Evolutionary conservation across 1,140 invertebrate genomes (phyloP), one percentile per base, ranked within the genome.

Genomic region (Papilio helenus): DNA sequence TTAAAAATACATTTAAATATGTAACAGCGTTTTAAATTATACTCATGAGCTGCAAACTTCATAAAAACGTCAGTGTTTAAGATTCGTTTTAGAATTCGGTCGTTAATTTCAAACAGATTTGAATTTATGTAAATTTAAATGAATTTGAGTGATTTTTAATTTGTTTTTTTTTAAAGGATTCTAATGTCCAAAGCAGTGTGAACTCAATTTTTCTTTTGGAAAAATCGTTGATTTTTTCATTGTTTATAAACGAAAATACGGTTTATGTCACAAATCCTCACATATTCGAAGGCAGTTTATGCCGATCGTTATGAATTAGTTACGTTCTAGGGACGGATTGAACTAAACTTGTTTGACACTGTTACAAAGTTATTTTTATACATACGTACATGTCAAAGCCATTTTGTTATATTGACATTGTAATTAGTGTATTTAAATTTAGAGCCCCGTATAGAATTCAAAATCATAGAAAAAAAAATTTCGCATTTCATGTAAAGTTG

Each of bases 301-400:
- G 34, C 44, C 42, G 20, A 65, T 51, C 23, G 46, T 20, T 71
- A 71, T 29, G 49, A 71, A 77, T 72, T 9, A 71, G 46, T 79
- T 82, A 82, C 73, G 46, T 79, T 78, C 86, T 88, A 93, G 86
- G 92, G 92, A 93, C 92, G 91, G 92, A 93, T 86, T 87, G 81
- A 87, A 91, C 85, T 84, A 89, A 93, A 90, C 81, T 76, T 84
- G 79, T 79, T 51, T 78, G 20, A 76, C 74, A 26, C 72, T n/a
- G 68, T 81, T 79, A 44, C 20, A 42, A 72, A 72, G n/a, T 42
- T 26, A 12, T 74, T 16, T 74, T 44, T 74, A 51, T 49, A 74
- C 42, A 44, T 26, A 26, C 72, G 72, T 49, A 74, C 46, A 74
- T 10, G 42, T 49, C 20, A 16, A 16, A 74, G 51, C 5, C 20